Evolutionary conservation across 30 jellyfish, hydroid and myxozoan species (phyloP).

Genomic region (Turritopsis rubra): DNA sequence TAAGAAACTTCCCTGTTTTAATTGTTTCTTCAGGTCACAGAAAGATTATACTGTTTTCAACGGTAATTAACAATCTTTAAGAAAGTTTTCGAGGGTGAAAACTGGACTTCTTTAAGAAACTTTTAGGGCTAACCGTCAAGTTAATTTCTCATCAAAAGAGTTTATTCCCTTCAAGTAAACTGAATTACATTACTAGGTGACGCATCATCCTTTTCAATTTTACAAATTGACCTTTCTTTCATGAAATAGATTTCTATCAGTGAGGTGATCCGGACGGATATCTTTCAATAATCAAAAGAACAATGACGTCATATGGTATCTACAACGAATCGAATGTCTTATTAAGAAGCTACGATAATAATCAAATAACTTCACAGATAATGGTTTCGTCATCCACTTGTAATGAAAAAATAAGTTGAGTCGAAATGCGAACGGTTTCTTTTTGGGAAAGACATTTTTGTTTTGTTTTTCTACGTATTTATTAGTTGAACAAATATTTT

Average conservation of each 20-base stretch:
- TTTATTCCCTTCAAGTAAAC: too few relatives aligned
- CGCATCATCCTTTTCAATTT: too few relatives aligned
- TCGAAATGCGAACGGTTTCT: not conserved
- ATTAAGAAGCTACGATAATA: not conserved
- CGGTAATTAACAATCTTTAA: too few relatives aligned
- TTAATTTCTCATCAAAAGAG: too few relatives aligned
- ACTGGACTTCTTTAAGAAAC: too few relatives aligned
- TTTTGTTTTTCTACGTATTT: not conserved
- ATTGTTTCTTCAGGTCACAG: too few relatives aligned
- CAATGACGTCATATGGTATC: not conserved
- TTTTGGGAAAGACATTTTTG: not conserved
- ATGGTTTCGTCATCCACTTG: not conserved
- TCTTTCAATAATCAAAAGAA: not conserved
- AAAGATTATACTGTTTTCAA: too few relatives aligned
- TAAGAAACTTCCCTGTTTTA: too few relatives aligned
- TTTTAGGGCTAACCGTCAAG: too few relatives aligned
- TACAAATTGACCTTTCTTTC: not conserved
- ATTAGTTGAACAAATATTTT: not conserved
- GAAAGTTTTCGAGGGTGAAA: too few relatives aligned
- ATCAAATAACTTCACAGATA: not conserved
- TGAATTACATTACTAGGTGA: too few relatives aligned
- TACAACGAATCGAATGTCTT: not conserved
- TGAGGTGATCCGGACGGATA: not conserved
- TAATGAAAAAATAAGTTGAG: not conserved
- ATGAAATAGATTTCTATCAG: not conserved